A percentile compares a stretch with the other conserved stretches of the same genome.
These are phyloP conservation scores for Menura novaehollandiae DNA, from an alignment of 2,113 vertebrate species.

Conservation along the genomic window DNA sequence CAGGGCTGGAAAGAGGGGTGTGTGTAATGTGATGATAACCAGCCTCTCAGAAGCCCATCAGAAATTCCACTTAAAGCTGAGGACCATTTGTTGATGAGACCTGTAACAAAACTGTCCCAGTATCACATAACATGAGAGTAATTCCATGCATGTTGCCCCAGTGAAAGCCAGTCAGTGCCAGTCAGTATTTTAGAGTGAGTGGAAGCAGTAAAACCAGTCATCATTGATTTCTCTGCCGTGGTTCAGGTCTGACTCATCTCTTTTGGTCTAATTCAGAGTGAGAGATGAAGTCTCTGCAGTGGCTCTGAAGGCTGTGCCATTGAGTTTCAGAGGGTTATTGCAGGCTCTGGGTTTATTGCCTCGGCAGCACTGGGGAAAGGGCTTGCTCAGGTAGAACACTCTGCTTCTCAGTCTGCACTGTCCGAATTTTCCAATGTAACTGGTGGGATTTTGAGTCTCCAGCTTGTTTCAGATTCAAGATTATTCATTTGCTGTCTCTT, in stretches of 20 bases:
- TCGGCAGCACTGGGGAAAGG: background rate
- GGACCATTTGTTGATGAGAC: background rate
- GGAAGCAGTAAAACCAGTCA: background rate
- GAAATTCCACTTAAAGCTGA: background rate
- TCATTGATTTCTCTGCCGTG: background rate
- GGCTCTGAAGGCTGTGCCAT: background rate
- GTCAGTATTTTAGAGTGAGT: background rate
- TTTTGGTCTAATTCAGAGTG: background rate
- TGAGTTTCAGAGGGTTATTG: background rate
- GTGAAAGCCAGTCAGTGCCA: background rate
- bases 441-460: background rate
- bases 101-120: background rate
- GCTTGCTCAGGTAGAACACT: background rate
- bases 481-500: background rate
- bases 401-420: background rate
- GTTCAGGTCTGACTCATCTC: constrained; percentile 4
- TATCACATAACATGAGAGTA: too few species aligned
- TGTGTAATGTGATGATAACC: background rate
- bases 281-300: background rate
- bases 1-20: background rate
- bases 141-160: background rate
- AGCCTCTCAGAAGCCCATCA: background rate
- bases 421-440: background rate
- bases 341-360: background rate
- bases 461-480: background rate